phyloP scores from a whole-genome alignment of 1,140 invertebrate genomes.

The Drosophila subobscura region DNA sequence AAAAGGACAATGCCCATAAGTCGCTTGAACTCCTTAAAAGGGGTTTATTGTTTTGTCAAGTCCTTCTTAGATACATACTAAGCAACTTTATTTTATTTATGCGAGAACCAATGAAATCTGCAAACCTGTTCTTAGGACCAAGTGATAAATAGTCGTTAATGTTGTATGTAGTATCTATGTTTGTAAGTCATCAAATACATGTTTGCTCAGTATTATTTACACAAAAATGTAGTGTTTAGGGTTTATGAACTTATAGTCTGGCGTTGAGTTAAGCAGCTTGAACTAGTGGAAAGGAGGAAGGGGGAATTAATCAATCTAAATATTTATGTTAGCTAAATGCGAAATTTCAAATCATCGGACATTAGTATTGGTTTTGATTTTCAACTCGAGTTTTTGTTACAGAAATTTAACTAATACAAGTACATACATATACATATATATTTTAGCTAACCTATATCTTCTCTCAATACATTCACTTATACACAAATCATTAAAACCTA shows the following conservation, averaged over 20 bases:
- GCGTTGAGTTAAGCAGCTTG: conserved; percentile 35
- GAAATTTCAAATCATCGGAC: conserved; percentile 34
- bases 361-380: conserved; percentile 46
- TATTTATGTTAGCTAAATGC: conserved; percentile 55
- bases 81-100: conserved; percentile 42
- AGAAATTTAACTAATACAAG: conserved; percentile 56
- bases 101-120: conserved; percentile 30
- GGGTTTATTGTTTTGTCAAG: conserved; percentile 51
- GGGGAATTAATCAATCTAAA: conserved; percentile 31
- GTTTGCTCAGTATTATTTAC: conserved; percentile 45
- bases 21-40: too few species aligned
- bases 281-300: conserved; percentile 36
- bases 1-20: too few species aligned
- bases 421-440: conserved; percentile 19
- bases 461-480: conserved; percentile 34
- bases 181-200: conserved; percentile 9
- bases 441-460: conserved; percentile 58
- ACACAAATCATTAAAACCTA: conserved; percentile 57
- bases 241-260: conserved; percentile 5
- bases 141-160: conserved; percentile 18
- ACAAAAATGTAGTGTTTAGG: conserved; percentile 51
- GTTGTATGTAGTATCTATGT: conserved; percentile 1
- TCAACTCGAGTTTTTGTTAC: conserved; percentile 48
- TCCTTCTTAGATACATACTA: conserved; percentile 47
- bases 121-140: conserved; percentile 24